phyloP scores from a whole-genome alignment of 2,113 vertebrate genomes.

The Dascyllus trimaculatus region DNA sequence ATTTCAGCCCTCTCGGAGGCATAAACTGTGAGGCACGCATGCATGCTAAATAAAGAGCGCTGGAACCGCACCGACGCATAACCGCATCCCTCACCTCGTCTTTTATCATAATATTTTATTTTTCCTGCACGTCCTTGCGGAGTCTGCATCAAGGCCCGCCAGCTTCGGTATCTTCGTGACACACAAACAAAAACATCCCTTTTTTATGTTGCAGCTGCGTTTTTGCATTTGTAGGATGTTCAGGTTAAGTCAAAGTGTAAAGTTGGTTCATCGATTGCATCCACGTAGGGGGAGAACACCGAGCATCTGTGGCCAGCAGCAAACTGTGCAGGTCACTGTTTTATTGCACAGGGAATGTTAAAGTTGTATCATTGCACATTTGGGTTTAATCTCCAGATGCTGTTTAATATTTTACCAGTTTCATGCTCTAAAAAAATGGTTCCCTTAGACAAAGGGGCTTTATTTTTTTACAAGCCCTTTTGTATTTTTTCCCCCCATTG shows the following conservation, averaged over 20 bases:
- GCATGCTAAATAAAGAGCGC: slow-evolving; percentile 57
- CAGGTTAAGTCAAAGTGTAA: neutral
- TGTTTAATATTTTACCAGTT: neutral
- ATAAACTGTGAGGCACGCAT: slow-evolving; percentile 39
- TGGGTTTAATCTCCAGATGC: neutral
- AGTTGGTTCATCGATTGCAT: neutral
- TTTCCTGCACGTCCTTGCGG: slow-evolving; percentile 12
- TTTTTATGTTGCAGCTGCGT: slow-evolving; percentile 6
- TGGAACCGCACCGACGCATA: slow-evolving; percentile 42
- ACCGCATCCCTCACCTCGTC: slow-evolving; percentile 50
- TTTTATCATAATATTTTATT: slow-evolving; percentile 36
- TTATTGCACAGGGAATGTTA: no score
- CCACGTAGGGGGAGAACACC: neutral
- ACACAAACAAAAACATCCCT: slow-evolving; percentile 53
- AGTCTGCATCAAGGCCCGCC: slow-evolving; percentile 31
- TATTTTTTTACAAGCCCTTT: slow-evolving; percentile 16
- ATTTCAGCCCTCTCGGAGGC: slow-evolving; percentile 45
- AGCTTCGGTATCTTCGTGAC: slow-evolving; percentile 22
- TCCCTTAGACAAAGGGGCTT: neutral
- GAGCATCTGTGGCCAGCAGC: no score
- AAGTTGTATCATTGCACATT: neutral
- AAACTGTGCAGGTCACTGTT: no score
- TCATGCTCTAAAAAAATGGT: neutral
- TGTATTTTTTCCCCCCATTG: slow-evolving; percentile 5
- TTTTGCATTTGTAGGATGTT: slow-evolving; percentile 15